Conservation (phyloP, 2,797 vertebrate genomes). For the Sebastes alutus region DNA sequence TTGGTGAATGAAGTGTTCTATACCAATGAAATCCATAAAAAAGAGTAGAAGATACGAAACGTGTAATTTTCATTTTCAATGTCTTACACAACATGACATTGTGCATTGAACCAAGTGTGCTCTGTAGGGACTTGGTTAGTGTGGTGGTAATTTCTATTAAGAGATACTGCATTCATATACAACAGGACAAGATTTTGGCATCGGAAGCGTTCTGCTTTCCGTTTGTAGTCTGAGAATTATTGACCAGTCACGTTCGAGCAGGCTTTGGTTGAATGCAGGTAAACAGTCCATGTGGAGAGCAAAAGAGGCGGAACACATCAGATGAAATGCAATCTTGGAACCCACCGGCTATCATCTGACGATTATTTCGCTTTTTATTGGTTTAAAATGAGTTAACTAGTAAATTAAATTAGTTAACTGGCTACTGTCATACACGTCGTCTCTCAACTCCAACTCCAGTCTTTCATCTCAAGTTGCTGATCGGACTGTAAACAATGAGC, state of each 20-base stretch:
- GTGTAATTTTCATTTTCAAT: too few species aligned
- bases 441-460: too few species aligned
- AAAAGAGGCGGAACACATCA: background rate
- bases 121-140: background rate
- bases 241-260: background rate
- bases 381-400: too few species aligned
- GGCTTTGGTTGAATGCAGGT: background rate
- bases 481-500: too few species aligned
- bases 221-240: background rate
- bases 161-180: background rate
- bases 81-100: background rate
- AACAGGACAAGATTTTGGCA: background rate
- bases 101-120: background rate
- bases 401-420: too few species aligned
- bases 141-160: background rate
- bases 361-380: too few species aligned
- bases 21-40: too few species aligned
- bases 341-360: too few species aligned
- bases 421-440: too few species aligned
- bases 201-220: accelerated
- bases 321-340: background rate
- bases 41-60: too few species aligned
- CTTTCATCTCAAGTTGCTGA: too few species aligned
- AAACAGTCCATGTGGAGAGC: background rate
- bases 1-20: too few species aligned